A percentile compares a stretch with the other conserved stretches of the same genome.
These are phyloP conservation scores for Apeltes quadracus DNA, from an alignment of 2,113 vertebrate genomes.

Conservation along the genomic window DNA sequence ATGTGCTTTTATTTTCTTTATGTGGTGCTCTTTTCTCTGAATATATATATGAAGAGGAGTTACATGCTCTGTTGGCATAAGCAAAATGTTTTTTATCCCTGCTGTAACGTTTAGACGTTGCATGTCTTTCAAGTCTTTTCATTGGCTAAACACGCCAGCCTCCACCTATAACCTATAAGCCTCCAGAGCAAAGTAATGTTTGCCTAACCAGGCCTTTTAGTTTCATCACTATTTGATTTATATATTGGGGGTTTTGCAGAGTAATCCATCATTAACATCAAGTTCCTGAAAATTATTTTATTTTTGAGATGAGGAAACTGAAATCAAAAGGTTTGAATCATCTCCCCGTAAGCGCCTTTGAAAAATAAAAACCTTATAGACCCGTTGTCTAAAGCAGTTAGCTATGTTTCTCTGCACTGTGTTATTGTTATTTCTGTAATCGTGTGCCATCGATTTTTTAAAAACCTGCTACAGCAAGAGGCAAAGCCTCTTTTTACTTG, in stretches of 20 bases:
- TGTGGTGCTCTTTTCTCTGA: background rate
- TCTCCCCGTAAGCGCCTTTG: background rate
- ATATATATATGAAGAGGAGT: background rate
- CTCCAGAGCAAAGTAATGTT: background rate
- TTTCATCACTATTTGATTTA: background rate
- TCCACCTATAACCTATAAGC: background rate
- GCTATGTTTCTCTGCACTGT: background rate
- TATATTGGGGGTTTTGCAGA: background rate
- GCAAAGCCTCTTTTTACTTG: conserved; percentile 1
- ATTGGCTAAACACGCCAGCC: background rate
- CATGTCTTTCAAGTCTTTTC: background rate
- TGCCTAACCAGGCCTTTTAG: background rate
- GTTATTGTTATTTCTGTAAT: background rate
- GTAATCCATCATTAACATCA: background rate
- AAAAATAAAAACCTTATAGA: background rate
- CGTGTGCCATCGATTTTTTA: background rate
- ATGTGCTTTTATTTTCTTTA: too few relatives aligned
- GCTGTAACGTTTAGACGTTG: background rate
- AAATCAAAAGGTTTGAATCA: background rate
- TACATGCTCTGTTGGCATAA: background rate
- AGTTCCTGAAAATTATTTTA: too few relatives aligned
- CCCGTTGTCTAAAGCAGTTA: too few relatives aligned
- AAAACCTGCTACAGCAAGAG: background rate
- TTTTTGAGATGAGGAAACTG: too few relatives aligned
- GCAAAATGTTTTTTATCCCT: background rate